Evolutionary conservation across 2,888 invertebrate species (phyloP).

Genomic region (Mellilla xanthometata): DNA sequence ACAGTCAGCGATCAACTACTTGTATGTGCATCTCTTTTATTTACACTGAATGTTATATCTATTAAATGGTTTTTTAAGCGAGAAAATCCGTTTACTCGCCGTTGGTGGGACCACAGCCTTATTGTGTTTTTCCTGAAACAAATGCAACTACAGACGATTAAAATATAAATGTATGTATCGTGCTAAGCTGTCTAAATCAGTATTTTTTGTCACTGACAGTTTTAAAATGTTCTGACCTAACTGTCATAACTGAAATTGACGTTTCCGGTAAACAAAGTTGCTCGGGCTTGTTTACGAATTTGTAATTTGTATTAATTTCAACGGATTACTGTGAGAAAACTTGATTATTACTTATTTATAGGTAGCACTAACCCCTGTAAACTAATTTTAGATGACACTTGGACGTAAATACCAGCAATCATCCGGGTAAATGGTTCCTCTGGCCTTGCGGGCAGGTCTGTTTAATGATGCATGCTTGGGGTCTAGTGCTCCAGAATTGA

Average conservation of each 20-base stretch:
- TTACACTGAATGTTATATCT: no score
- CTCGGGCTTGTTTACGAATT: conserved; percentile 20
- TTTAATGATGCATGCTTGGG: conserved; percentile 66
- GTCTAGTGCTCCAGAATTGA: conserved; percentile 67
- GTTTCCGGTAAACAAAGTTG: conserved; percentile 42
- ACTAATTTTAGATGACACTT: conserved; percentile 69
- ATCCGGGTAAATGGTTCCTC: conserved; percentile 73
- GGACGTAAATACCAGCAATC: conserved; percentile 79
- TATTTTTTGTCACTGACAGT: no score
- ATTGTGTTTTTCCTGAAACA: no score
- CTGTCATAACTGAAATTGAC: neutral
- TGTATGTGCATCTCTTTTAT: no score
- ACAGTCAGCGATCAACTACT: no score
- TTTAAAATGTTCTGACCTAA: no score
- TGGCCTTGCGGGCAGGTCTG: conserved; percentile 51
- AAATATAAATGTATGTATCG: no score
- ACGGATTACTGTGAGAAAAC: conserved; percentile 46
- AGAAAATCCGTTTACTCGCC: no score
- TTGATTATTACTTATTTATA: conserved; percentile 31
- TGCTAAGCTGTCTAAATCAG: no score
- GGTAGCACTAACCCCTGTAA: conserved; percentile 38
- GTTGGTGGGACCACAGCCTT: no score
- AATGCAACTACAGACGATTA: no score
- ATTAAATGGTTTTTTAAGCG: no score
- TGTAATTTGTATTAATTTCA: conserved; percentile 38